Conservation (phyloP, 2,888 invertebrate species). For the Linhomoeus sp. region DNA sequence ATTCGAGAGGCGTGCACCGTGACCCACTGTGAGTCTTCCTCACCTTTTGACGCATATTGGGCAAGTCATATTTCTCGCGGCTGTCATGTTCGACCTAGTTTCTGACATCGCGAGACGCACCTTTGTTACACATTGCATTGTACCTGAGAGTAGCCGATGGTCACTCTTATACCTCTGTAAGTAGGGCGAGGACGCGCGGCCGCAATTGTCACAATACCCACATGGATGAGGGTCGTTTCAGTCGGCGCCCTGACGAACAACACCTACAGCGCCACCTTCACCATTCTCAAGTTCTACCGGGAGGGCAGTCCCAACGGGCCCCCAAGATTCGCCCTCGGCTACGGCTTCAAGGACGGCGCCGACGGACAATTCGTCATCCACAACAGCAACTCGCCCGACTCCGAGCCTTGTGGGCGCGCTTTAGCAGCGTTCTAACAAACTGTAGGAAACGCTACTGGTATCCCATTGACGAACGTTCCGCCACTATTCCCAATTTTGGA, state of each 20-base stretch:
- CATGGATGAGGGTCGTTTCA: too few species aligned
- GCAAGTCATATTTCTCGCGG: too few species aligned
- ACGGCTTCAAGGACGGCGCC: slow-evolving; percentile 27
- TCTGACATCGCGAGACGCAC: too few species aligned
- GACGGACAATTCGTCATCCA: slow-evolving; percentile 28
- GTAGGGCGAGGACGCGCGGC: too few species aligned
- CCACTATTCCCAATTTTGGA: too few species aligned
- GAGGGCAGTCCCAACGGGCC: slow-evolving; percentile 28
- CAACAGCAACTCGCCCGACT: slow-evolving; percentile 25
- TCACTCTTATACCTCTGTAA: too few species aligned
- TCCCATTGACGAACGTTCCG: too few species aligned
- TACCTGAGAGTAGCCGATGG: too few species aligned
- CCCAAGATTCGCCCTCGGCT: slow-evolving; percentile 26
- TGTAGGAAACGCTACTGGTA: not conserved
- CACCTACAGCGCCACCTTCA: slow-evolving; percentile 28
- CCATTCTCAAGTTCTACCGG: slow-evolving; percentile 27
- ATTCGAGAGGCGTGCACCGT: slow-evolving; percentile 28
- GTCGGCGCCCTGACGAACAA: slow-evolving; percentile 28
- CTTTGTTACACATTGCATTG: too few species aligned
- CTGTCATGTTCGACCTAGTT: too few species aligned
- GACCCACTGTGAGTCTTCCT: slow-evolving; percentile 20
- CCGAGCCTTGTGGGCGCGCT: slow-evolving; percentile 26
- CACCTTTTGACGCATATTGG: not conserved
- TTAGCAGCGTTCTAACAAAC: too few species aligned
- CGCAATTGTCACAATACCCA: too few species aligned